A percentile compares a stretch with the other conserved stretches of the same genome.
Conservation (phyloP, 2,888 invertebrate species). For the Uropetala carovei region DNA sequence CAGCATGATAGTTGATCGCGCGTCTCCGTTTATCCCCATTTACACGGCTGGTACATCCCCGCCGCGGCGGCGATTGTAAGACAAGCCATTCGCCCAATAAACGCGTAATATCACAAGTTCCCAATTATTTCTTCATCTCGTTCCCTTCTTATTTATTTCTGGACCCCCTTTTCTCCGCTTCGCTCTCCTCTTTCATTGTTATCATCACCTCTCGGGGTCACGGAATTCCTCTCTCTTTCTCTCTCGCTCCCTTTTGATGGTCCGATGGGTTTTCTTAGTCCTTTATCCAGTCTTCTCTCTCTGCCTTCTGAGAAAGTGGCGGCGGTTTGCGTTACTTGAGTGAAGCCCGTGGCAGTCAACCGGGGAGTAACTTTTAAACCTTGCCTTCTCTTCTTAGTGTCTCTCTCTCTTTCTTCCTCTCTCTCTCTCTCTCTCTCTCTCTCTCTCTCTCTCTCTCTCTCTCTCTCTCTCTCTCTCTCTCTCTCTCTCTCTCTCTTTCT, state of each 20-base stretch:
- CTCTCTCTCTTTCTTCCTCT: not conserved
- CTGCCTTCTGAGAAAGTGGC: too few species aligned
- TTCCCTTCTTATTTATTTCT: too few species aligned
- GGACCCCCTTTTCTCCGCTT: too few species aligned
- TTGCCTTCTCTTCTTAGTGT: not conserved
- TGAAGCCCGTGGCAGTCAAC: not conserved
- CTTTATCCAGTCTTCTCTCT: not conserved
- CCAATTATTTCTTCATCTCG: too few species aligned
- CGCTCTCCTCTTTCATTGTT: not conserved
- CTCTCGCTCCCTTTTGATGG: not conserved
- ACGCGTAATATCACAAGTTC: too few species aligned
- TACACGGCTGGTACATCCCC: too few species aligned
- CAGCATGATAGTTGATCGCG: too few species aligned
- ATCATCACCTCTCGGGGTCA: not conserved
- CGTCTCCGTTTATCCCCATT: too few species aligned
- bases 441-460: not conserved
- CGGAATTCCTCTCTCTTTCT: not conserved
- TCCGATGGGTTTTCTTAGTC: not conserved
- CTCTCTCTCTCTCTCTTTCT: not conserved
- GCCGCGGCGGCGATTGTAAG: too few species aligned
- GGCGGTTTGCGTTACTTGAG: slow-evolving; percentile 12
- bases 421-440: too few species aligned
- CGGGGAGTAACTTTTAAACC: not conserved
- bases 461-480: not conserved
- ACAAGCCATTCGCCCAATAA: too few species aligned